Evolutionary conservation across 2,888 invertebrate genomes (phyloP).

Genomic region (Lepetodrilus schrolli): DNA sequence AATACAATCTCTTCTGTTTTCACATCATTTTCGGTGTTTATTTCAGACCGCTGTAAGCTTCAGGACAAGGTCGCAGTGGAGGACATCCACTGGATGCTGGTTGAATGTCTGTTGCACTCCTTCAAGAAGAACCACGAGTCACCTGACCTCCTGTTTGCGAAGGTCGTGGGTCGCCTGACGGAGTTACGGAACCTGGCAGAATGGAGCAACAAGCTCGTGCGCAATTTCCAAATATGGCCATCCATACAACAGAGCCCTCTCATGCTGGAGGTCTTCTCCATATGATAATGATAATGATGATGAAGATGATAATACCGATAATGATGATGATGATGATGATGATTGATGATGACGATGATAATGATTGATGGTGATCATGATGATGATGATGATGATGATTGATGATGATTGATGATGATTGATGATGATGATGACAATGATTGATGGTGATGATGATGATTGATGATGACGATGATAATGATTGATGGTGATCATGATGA

Average conservation of each 20-base stretch:
- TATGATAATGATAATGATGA: background rate
- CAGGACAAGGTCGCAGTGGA: constrained; percentile 48
- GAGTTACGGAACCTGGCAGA: constrained; percentile 49
- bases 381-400: no score
- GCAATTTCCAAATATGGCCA: constrained; percentile 49
- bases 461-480: no score
- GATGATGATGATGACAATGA: no score
- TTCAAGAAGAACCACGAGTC: constrained; percentile 39
- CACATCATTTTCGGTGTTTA: no score
- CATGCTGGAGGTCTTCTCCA: constrained; percentile 42
- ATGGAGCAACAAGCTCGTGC: constrained; percentile 43
- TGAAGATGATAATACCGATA: background rate
- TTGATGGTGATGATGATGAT: no score
- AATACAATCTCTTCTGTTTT: no score
- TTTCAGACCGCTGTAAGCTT: constrained; percentile 53
- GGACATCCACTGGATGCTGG: constrained; percentile 48
- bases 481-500: no score
- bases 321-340: no score
- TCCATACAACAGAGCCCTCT: constrained; percentile 49
- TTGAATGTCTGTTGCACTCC: constrained; percentile 48
- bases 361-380: no score
- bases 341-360: no score
- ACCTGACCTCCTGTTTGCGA: constrained; percentile 38
- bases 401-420: no score
- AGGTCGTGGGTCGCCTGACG: constrained; percentile 47